Conservation (phyloP, 37 sponge, comb jelly and placozoan genomes). For the Tethya wilhelma region DNA sequence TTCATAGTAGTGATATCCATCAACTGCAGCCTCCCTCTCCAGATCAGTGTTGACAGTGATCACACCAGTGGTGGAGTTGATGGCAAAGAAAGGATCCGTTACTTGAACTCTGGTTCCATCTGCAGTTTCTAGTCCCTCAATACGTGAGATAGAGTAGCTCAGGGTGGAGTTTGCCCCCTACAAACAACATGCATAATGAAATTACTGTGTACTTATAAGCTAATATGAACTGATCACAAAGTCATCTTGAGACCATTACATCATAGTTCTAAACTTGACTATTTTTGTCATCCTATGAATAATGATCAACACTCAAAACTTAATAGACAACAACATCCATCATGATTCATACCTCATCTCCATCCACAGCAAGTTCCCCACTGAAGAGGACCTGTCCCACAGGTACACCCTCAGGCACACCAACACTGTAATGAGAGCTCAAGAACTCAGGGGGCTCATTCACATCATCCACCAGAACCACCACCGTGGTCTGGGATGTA, state of each 20-base stretch:
- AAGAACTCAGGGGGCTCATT: conserved; percentile 55
- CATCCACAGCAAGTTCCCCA: conserved; percentile 14
- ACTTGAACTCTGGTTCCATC: conserved; percentile 26
- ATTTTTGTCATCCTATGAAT: no score
- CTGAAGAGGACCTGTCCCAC: conserved; percentile 9
- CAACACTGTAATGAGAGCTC: conserved; percentile 39
- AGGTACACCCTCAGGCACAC: conserved; percentile 16
- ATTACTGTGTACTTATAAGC: no score
- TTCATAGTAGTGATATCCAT: neutral
- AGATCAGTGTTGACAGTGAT: conserved; percentile 48
- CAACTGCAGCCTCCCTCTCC: conserved; percentile 26
- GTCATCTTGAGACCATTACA: no score
- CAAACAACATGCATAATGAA: neutral
- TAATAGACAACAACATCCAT: neutral
- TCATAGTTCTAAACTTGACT: no score
- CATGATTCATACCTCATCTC: conserved; percentile 12
- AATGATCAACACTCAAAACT: no score
- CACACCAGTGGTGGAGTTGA: conserved; percentile 35
- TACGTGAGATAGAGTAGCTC: neutral
- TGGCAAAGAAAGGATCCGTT: conserved; percentile 21
- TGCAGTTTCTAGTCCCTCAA: conserved; percentile 1
- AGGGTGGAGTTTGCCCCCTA: conserved; percentile 10
- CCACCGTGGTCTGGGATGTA: conserved; percentile 21
- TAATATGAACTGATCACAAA: no score
- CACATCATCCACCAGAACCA: conserved; percentile 33